Evolutionary conservation across 2,797 vertebrate species (phyloP), one percentile per base, ranked within the genome.

Genomic region (Smutsia gigantea): DNA sequence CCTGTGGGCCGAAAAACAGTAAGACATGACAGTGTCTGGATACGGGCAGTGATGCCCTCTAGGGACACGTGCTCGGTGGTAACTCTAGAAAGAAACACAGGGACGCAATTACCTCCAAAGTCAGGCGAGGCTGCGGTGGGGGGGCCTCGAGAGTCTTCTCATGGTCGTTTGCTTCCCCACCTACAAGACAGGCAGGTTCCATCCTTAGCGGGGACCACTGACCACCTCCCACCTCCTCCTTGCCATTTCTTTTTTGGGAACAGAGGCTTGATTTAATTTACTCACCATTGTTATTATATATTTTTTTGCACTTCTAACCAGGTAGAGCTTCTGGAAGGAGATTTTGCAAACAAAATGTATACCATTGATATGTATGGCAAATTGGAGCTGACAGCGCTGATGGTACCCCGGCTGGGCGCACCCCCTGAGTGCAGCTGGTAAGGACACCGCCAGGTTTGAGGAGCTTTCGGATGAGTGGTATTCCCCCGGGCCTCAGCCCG

Each of bases 291-390:
- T 39, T 39, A 39, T 39, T 9, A 42, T 42, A n/a, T n/a, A 39
- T 25, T 7, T 21, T 8, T 55, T 4, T 51, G 14, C n/a, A 12
- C 79, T 64, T 82, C 34, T 84, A 39, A 66, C 31, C n/a, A 97
- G 97, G 39, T 96, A 4, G 95, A 97, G 7, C 2, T 94, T 46
- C 90, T 97, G 31, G 25, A 74, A 0, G 96, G 97, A 42, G 2
- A 25, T 0, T 95, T 96, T 39, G 4, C 37, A 18, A 12, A 74
- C 2, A 6, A 9, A 3, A 46, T 97, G 53, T 88, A 79, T 12
- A 87, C 39, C 34, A 94, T 98, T 4, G 98, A 98, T 1, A 97
- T 97, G 97, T 91, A 96, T 39, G 93, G 96, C 51, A 0, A 37
- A 4, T n/a, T 97, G 81, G 1, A 77, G 1, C 4, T 98, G 39